A percentile compares a stretch with the other conserved stretches of the same genome.
These are phyloP conservation scores for Penelope pileata DNA, from an alignment of 2,113 vertebrate species.

Conservation along the genomic window DNA sequence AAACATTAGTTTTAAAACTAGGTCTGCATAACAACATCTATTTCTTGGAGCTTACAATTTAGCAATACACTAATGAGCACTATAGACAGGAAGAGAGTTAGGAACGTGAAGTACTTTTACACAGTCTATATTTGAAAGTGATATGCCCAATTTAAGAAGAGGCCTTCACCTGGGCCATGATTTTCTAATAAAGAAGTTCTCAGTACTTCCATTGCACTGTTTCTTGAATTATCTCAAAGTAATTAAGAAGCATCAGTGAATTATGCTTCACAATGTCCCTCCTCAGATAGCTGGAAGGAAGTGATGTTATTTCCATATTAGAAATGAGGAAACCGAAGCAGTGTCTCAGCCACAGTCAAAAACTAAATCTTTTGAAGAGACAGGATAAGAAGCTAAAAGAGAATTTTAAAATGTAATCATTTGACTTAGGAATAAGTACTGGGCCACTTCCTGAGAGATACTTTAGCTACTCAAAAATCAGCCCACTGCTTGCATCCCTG, in stretches of 20 bases:
- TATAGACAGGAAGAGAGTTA: not conserved
- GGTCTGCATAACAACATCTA: not conserved
- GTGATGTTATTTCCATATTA: not conserved
- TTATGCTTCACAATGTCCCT: not conserved
- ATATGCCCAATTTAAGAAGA: not conserved
- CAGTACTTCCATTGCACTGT: not conserved
- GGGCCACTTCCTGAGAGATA: not conserved
- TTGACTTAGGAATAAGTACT: not conserved
- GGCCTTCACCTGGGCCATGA: not conserved
- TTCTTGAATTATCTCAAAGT: not conserved
- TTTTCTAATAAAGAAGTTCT: not conserved
- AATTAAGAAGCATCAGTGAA: not conserved
- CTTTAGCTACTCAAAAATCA: not conserved
- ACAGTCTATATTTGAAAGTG: not conserved
- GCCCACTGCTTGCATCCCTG: not conserved
- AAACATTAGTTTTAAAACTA: not conserved
- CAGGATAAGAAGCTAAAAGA: not conserved
- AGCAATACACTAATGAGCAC: constrained; percentile 4
- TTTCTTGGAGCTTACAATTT: not conserved
- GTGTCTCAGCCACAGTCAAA: not conserved
- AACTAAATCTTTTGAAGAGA: not conserved
- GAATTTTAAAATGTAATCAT: not conserved
- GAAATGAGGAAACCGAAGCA: not conserved
- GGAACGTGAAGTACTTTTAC: not conserved
- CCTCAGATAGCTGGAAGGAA: not conserved